Conservation (phyloP, 2,113 vertebrate genomes). For the Blennius ocellaris region DNA sequence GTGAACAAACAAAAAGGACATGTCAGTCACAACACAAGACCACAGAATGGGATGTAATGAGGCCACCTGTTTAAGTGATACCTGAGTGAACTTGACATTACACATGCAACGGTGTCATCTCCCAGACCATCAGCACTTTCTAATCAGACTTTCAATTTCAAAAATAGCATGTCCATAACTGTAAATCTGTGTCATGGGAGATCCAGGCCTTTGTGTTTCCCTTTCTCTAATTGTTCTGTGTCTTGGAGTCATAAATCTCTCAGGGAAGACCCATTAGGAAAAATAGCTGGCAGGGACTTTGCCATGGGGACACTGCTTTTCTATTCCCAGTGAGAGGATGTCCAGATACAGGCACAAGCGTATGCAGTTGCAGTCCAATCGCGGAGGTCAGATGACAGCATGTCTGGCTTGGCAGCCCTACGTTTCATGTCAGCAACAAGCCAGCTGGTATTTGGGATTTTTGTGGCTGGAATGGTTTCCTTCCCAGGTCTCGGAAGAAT, state of each 20-base stretch:
- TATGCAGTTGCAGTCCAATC: constrained; percentile 36
- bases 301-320: constrained; percentile 44
- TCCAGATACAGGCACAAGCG: constrained; percentile 62
- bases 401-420: constrained; percentile 56
- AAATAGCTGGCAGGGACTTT: constrained; percentile 67
- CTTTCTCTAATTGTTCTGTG: constrained; percentile 78
- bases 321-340: constrained; percentile 59
- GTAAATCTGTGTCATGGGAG: constrained; percentile 72
- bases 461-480: constrained; percentile 57
- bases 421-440: constrained; percentile 59
- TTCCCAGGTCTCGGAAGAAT: constrained; percentile 42
- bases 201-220: constrained; percentile 69
- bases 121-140: constrained; percentile 68
- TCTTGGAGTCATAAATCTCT: constrained; percentile 77
- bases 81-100: constrained; percentile 60
- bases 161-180: constrained; percentile 67
- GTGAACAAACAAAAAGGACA: constrained; percentile 57
- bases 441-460: constrained; percentile 51
- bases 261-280: constrained; percentile 72
- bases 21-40: constrained; percentile 34
- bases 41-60: constrained; percentile 44
- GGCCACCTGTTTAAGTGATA: constrained; percentile 53
- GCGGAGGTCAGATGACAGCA: constrained; percentile 62
- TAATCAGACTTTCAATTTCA: constrained; percentile 76
- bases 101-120: constrained; percentile 41